phyloP scores from a whole-genome alignment of 2,113 vertebrate genomes.

The Zapus hudsonius region DNA sequence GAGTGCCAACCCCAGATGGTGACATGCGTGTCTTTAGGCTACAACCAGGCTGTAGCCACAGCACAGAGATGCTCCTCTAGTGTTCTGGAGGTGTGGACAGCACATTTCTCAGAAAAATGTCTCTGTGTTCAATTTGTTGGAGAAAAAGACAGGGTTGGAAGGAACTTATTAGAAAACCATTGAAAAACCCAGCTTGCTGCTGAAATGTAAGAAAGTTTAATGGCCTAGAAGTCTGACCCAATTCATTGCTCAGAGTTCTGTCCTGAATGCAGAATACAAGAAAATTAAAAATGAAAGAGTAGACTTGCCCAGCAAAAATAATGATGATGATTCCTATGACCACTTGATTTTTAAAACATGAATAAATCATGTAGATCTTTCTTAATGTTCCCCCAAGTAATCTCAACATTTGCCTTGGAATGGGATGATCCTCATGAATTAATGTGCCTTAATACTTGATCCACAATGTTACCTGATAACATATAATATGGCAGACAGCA shows the following conservation, averaged over 20 bases:
- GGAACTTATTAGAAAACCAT: conserved; percentile 44
- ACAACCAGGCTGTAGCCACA: neutral
- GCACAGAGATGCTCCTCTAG: neutral
- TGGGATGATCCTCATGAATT: neutral
- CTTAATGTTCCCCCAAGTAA: neutral
- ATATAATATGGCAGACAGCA: neutral
- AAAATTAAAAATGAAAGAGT: neutral
- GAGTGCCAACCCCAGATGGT: neutral
- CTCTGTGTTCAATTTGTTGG: conserved; percentile 7
- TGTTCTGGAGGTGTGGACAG: neutral
- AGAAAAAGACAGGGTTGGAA: conserved; percentile 19
- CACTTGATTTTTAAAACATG: neutral
- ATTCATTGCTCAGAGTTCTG: neutral
- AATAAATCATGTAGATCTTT: neutral
- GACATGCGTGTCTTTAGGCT: neutral
- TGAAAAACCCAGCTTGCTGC: conserved; percentile 38
- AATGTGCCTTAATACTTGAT: neutral
- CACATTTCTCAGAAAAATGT: conserved; percentile 31
- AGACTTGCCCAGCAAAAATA: neutral
- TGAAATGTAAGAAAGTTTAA: conserved; percentile 52
- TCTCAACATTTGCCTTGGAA: neutral
- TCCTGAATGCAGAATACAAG: neutral
- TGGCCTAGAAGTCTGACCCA: conserved; percentile 7
- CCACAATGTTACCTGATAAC: neutral
- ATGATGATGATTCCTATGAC: neutral